Evolutionary conservation across 64 coral and sea anemone species (phyloP).

Genomic region (Dendronephthya gigantea): DNA sequence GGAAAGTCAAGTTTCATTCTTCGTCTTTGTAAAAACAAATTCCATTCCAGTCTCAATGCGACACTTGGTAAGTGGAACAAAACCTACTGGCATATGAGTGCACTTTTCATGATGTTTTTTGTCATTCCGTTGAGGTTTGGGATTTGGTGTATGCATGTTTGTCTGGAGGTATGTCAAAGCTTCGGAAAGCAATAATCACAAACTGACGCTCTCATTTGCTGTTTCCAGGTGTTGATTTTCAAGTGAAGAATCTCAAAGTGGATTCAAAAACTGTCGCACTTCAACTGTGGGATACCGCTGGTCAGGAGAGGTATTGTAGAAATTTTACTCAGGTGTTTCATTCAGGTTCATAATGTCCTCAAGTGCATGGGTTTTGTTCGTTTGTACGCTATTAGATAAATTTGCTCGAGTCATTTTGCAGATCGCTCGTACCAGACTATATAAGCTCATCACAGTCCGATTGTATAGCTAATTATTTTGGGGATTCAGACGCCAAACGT

Average conservation of each 20-base stretch:
- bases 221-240: slow-evolving; percentile 80
- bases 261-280: slow-evolving; percentile 80
- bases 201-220: neutral
- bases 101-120: neutral
- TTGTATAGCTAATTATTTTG: too few relatives aligned
- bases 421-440: too few relatives aligned
- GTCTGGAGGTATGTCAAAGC: too few relatives aligned
- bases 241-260: slow-evolving; percentile 72
- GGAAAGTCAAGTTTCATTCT: slow-evolving; percentile 98
- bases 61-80: slow-evolving; percentile 57
- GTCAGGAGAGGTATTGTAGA: slow-evolving; percentile 68
- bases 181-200: too few relatives aligned
- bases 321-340: neutral
- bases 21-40: slow-evolving; percentile 75
- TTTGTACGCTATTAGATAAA: too few relatives aligned
- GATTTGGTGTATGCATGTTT: neutral
- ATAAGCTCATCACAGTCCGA: too few relatives aligned
- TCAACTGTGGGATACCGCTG: slow-evolving; percentile 97
- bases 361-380: too few relatives aligned
- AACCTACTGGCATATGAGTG: neutral
- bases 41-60: slow-evolving; percentile 78
- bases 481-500: too few relatives aligned
- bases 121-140: neutral
- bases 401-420: too few relatives aligned
- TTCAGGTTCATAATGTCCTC: neutral